Evolutionary conservation across 2,888 invertebrate genomes (phyloP).

Genomic region (Anticlea derivata): DNA sequence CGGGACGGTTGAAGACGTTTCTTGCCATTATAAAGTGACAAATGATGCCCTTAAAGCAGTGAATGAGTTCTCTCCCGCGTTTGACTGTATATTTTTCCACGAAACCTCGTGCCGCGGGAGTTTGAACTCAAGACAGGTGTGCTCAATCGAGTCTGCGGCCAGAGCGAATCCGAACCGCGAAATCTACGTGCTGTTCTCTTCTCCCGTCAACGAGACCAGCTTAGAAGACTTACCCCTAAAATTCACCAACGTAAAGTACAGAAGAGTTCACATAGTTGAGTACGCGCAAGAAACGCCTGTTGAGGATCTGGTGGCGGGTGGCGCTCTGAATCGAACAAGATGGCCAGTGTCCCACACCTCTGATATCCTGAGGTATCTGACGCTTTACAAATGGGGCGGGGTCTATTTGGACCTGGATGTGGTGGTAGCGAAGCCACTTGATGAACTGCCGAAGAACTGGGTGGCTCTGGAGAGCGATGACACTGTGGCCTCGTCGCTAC

Average conservation of each 20-base stretch:
- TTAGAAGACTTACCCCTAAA: constrained; percentile 36
- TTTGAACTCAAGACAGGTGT: constrained; percentile 57
- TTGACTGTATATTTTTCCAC: constrained; percentile 30
- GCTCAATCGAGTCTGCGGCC: constrained; percentile 42
- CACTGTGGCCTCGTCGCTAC: constrained; percentile 86
- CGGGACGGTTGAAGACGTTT: constrained; percentile 13
- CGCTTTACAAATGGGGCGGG: constrained; percentile 90
- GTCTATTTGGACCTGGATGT: constrained; percentile 91
- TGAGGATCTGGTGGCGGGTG: constrained; percentile 77
- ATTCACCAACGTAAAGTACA: constrained; percentile 79
- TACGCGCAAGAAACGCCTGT: constrained; percentile 83
- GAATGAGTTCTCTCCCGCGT: constrained; percentile 17
- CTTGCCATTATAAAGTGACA: constrained; percentile 21
- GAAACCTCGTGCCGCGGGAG: constrained; percentile 83
- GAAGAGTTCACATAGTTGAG: constrained; percentile 75
- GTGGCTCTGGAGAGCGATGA: constrained; percentile 85
- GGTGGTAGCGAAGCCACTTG: constrained; percentile 85
- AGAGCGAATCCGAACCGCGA: constrained; percentile 48
- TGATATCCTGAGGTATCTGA: constrained; percentile 86
- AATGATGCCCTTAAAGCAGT: constrained; percentile 16
- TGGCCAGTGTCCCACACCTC: constrained; percentile 86
- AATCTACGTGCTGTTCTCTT: constrained; percentile 67
- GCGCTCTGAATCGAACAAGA: constrained; percentile 66
- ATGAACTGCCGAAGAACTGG: constrained; percentile 82
- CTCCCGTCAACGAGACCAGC: constrained; percentile 32